These are phyloP conservation scores for Nothobranchius kuhntae DNA, from an alignment of 2,113 vertebrate species.

Conservation along the genomic window DNA sequence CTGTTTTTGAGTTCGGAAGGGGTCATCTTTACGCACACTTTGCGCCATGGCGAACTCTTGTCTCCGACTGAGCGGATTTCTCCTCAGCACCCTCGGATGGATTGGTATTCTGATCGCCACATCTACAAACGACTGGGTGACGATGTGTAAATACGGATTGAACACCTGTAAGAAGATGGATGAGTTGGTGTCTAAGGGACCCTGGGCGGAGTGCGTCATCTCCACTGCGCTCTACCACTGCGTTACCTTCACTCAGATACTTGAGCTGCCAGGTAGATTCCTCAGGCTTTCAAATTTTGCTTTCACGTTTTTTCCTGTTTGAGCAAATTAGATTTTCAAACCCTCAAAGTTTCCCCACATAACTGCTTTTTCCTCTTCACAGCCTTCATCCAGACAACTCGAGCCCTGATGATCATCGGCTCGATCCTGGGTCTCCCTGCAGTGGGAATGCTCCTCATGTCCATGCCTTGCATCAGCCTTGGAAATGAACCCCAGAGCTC, in stretches of 20 bases:
- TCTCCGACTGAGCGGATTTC: constrained; percentile 88
- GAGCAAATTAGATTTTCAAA: neutral
- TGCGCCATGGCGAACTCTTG: constrained; percentile 88
- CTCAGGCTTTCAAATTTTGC: neutral
- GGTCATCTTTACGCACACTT: constrained; percentile 15
- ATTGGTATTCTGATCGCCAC: constrained; percentile 90
- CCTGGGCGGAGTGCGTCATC: constrained; percentile 95
- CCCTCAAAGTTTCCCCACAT: too few species aligned
- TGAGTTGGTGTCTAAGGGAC: constrained; percentile 88
- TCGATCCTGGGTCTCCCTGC: constrained; percentile 92
- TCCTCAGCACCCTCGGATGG: constrained; percentile 90
- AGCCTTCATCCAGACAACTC: constrained; percentile 93
- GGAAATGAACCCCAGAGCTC: constrained; percentile 86
- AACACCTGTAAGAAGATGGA: constrained; percentile 94
- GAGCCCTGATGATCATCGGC: constrained; percentile 92
- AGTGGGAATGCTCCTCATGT: constrained; percentile 85
- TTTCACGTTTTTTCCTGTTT: neutral
- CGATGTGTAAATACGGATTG: constrained; percentile 89
- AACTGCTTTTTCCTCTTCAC: neutral
- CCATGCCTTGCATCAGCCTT: constrained; percentile 92
- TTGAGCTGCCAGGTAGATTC: constrained; percentile 89
- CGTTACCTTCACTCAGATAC: constrained; percentile 88
- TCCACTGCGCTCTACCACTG: constrained; percentile 92
- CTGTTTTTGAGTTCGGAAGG: constrained; percentile 13
- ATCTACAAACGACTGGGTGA: constrained; percentile 95